Base-by-base conservation (phyloP, 2,797 vertebrate species). In the Pogonophryne albipinna region DNA sequence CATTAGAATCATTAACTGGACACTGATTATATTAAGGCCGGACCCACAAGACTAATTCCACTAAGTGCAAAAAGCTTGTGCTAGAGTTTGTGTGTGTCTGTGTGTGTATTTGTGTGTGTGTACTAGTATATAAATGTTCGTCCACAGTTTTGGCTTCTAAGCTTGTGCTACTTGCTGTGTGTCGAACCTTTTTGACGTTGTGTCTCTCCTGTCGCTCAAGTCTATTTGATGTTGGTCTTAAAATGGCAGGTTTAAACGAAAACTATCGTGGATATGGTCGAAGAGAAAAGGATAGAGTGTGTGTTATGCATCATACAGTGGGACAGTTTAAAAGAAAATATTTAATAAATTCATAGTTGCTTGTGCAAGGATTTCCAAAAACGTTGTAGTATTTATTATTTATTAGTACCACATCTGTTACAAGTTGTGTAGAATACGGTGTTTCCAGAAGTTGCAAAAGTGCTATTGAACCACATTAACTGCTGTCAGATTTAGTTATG, bases 1-100 rank as follows among this genome's bases (percentile, higher is more conserved):
- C 86, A 91, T 91, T 84, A 86, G 47, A 84, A 68, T 90, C 88
- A 91, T 93, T 86, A 91, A 85, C 87, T 88, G 84, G 83, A 87
- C 77, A 67, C 80, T 90, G 84, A 92, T 92, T 87, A 82, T 80
- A 90, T 93, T 89, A 79, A 76, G 59, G 66, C 71, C 23, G 41
- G 50, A 82, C 76, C 67, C 82, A 66, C 61, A 79, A 83, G 71
- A 80, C 78, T 90, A 87, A 91, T 91, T 91, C 87, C 81, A 85
- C 86, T 87, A 87, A 89, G 91, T 90, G 85, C 89, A 85, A 38
- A 86, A 79, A 74, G 83, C 79, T 66, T 74, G 75, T 73, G 74
- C 46, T 72, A 17, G 45, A 55, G 69, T 14, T 2, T 65, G 47
- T 38, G 19, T 23, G 62, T 82, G 61, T 77, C 65, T 72, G 3